Evolutionary conservation across 2,888 invertebrate genomes (phyloP).

Genomic region (Penaeus monodon): DNA sequence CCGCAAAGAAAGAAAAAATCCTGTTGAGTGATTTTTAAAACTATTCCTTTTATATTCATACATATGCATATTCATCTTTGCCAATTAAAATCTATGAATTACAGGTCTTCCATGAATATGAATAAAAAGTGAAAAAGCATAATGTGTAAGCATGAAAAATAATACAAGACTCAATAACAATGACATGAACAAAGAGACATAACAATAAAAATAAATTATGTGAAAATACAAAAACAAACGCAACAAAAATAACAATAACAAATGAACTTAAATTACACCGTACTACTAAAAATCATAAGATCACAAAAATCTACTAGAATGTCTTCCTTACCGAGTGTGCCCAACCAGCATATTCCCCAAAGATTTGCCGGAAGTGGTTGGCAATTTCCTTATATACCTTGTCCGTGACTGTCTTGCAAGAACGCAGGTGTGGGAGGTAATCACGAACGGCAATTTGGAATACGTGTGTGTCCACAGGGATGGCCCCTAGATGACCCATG

Average conservation of each 20-base stretch:
- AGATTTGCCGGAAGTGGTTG: conserved; percentile 81
- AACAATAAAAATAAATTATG: background rate
- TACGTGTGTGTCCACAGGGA: conserved; percentile 97
- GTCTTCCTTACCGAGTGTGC: conserved; percentile 87
- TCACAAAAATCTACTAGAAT: conserved; percentile 65
- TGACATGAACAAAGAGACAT: background rate
- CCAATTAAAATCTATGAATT: no score
- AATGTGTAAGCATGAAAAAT: no score
- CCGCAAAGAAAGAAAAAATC: no score
- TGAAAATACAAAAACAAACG: background rate
- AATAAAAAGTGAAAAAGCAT: no score
- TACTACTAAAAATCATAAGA: background rate
- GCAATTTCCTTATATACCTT: conserved; percentile 89
- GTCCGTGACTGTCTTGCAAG: conserved; percentile 83
- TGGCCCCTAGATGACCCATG: conserved; percentile 85
- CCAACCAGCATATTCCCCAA: conserved; percentile 93
- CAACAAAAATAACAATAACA: background rate
- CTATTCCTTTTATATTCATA: no score
- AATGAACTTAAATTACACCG: no score
- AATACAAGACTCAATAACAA: background rate
- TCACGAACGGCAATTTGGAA: conserved; percentile 87
- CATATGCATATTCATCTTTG: no score
- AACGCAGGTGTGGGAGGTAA: conserved; percentile 83
- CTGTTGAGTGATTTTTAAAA: no score
- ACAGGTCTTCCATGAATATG: no score